A percentile compares a stretch with the other conserved stretches of the same genome.
Evolutionary conservation across 2,888 invertebrate genomes (phyloP).

Genomic region (Syrphus vitripennis): DNA sequence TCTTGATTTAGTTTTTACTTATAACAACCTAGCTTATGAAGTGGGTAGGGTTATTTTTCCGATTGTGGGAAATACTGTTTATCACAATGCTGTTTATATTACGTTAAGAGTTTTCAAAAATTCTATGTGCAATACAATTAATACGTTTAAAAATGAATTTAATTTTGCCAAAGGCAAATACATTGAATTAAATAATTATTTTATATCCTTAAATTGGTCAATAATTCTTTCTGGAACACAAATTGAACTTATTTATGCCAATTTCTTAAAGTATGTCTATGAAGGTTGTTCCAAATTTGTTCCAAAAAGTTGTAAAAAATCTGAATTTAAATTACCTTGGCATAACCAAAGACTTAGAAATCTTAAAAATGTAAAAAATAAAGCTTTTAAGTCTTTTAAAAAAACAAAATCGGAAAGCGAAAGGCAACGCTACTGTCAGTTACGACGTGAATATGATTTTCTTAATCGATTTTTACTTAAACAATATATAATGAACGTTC

Average conservation of each 20-base stretch:
- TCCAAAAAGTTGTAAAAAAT: background rate
- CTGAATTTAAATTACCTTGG: background rate
- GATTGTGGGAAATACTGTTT: background rate
- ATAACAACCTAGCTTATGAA: background rate
- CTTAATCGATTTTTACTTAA: too few species aligned
- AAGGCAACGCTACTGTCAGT: background rate
- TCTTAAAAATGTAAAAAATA: background rate
- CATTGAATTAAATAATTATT: background rate
- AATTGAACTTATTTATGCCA: background rate
- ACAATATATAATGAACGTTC: too few species aligned
- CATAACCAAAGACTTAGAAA: background rate
- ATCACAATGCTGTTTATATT: background rate
- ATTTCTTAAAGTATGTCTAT: background rate
- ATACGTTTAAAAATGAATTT: too few species aligned
- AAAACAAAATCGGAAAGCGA: background rate
- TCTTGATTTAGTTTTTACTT: background rate
- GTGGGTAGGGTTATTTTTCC: background rate
- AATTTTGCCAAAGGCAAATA: slow-evolving; percentile 2
- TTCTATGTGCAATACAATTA: too few species aligned
- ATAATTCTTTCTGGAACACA: slow-evolving; percentile 1
- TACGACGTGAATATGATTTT: too few species aligned
- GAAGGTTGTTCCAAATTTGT: background rate
- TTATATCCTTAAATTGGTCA: background rate
- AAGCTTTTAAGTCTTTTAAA: background rate
- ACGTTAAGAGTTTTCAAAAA: too few species aligned